Evolutionary conservation across 2,797 vertebrate genomes (phyloP), one percentile per base, ranked within the genome.

Genomic region (Semaprochilodus insignis): DNA sequence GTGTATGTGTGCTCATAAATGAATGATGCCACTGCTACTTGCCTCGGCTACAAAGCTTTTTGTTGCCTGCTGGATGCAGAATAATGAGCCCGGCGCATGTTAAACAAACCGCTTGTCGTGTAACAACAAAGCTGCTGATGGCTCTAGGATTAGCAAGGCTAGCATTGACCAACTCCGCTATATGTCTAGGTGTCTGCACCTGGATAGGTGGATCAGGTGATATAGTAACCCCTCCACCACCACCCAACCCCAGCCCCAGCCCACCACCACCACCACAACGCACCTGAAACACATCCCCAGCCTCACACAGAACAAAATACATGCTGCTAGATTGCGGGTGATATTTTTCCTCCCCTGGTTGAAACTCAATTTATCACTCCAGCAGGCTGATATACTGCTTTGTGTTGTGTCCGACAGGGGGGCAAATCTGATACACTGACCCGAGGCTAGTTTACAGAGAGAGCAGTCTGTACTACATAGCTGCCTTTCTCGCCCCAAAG

Each of bases 361-460:
- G 63, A 87, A 92, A 91, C 79, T 89, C 85, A 79, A 92, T 93
- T 87, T 67, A 88, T 93, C 90, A 92, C 88, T 66, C 69, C 77
- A 80, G 34, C 83, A 83, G 84, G 81, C 69, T 51, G 84, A 74
- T 78, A 52, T 74, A 88, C 86, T 87, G 89, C 89, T 88, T 70
- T 91, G 88, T 66, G 63, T 89, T 83, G 77, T 81, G 59, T 66
- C 70, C 85, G 88, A 86, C 77, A n/a, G 63, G 60, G 63, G 75
- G 84, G 85, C 87, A 86, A 90, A 95, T 87, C 87, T 88, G 91
- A 95, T 93, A 91, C 81, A 80, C 79, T 87, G 83, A 90, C 93
- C 93, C 88, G 83, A 84, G 92, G 86, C 85, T 80, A 83, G 88
- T 88, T 88, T 89, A 83, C 83, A 83, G 86, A 87, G 81, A 66